Base-by-base conservation (phyloP, 2,797 vertebrate genomes). In the Agapornis canus region DNA sequence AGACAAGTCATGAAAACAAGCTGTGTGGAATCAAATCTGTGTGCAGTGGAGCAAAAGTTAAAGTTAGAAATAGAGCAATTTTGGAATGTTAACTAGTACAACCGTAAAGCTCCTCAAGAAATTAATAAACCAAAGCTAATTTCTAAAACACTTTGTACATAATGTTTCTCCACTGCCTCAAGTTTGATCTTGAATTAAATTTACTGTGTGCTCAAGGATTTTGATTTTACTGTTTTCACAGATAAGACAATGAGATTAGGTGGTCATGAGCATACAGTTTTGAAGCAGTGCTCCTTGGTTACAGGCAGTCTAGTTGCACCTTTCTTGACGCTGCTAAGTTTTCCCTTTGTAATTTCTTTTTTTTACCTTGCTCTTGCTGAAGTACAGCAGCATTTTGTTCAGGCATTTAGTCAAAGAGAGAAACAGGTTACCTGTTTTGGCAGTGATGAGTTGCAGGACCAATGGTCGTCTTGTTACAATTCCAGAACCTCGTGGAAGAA, bases 401-500 rank as follows among this genome's bases (percentile, higher is more conserved):
- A 80, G 32, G 10, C 23, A 88, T 1, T 47, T 51, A 84, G 65
- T 5, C 14, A 47, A 39, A 81, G 80, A 56, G 29, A 78, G 17
- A 76, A 35, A 43, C 35, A n/a, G 22, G 23, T 97, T 98, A 98
- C 98, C 98, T 98, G 97, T 97, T 96, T 97, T 98, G 39, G 97
- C 97, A 94, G 97, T 98, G 76, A 98, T 96, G 48, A 98, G 98
- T 66, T 98, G 98, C 35, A 98, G 82, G 43, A 98, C 97, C 71
- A 98, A 82, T 4, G 98, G 98, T 31, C 98, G 86, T 90, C 98
- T 97, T 31, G 98, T 98, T 61, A 98, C 97, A 48, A 98, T 98
- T 92, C 98, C 98, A 37, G 98, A 98, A 21, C 98, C 98, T 73
- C 98, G 97, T 82, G 98, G 98, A 72, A 98, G 98, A 89, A 98